Percentiles rank a stretch among this genome's conserved stretches.
Evolutionary conservation across 2,113 vertebrate genomes (phyloP).

Genomic region (Aegotheles bennettii): DNA sequence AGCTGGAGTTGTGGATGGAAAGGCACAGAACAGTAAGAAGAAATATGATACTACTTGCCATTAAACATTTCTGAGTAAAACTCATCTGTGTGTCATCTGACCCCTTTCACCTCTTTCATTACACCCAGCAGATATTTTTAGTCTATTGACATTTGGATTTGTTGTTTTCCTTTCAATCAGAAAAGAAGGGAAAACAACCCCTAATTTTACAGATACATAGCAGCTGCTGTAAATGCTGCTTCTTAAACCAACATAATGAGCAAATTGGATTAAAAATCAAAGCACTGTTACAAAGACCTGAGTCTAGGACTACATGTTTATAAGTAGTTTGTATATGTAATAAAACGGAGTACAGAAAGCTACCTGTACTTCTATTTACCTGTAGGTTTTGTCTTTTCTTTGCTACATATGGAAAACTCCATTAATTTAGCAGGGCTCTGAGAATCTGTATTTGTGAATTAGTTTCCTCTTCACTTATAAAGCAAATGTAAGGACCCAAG

Average conservation of each 20-base stretch:
- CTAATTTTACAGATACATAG: background rate
- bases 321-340: background rate
- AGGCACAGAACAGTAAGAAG: background rate
- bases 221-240: background rate
- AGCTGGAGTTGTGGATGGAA: background rate
- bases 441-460: background rate
- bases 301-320: background rate
- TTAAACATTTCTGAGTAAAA: background rate
- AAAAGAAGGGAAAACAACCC: accelerated
- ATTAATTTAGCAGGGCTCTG: background rate
- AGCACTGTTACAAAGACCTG: background rate
- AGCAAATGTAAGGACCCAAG: background rate
- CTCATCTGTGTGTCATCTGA: background rate
- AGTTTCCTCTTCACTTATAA: background rate
- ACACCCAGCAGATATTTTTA: background rate
- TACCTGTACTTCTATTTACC: background rate
- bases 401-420: background rate
- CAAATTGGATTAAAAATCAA: background rate
- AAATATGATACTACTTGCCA: background rate
- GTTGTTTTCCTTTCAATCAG: background rate
- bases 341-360: background rate
- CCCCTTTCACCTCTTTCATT: background rate
- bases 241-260: background rate
- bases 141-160: background rate
- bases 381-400: background rate